Evolutionary conservation across 1,140 invertebrate species (phyloP).

Genomic region (Drosophila burlai): DNA sequence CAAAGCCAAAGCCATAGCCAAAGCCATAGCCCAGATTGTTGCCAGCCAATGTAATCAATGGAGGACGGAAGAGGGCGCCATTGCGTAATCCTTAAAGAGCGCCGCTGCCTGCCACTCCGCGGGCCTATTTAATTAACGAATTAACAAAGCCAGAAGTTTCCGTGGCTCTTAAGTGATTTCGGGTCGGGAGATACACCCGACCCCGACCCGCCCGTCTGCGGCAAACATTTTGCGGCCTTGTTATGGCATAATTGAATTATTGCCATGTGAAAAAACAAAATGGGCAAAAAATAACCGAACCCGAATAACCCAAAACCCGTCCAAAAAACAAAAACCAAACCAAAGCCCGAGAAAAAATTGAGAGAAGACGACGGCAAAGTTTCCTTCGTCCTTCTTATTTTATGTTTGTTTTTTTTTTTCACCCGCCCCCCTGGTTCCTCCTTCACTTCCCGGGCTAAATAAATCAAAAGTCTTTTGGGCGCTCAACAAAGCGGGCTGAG

Average conservation of each 20-base stretch:
- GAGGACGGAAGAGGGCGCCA: conserved; percentile 21
- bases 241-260: conserved; percentile 83
- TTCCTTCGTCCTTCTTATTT: conserved; percentile 53
- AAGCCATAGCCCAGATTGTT: conserved; percentile 50
- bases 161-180: conserved; percentile 79
- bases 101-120: conserved; percentile 47
- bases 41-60: conserved; percentile 79
- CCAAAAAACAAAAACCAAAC: conserved; percentile 10
- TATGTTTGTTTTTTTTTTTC: conserved; percentile 25
- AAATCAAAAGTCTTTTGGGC: conserved; percentile 67
- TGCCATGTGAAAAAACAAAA: conserved; percentile 77
- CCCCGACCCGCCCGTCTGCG: neutral
- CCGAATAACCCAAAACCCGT: conserved; percentile 30
- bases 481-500: conserved; percentile 19
- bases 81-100: conserved; percentile 77
- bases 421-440: neutral
- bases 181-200: conserved; percentile 17
- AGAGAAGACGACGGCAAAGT: conserved; percentile 60
- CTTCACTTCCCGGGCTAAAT: conserved; percentile 59
- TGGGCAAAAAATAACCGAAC: conserved; percentile 33
- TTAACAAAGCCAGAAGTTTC: conserved; percentile 82
- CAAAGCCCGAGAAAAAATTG: neutral
- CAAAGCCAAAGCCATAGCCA: neutral
- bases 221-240: conserved; percentile 79
- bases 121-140: conserved; percentile 81